Evolutionary conservation across 2,888 invertebrate genomes (phyloP).

Genomic region (Apamea epomidion): DNA sequence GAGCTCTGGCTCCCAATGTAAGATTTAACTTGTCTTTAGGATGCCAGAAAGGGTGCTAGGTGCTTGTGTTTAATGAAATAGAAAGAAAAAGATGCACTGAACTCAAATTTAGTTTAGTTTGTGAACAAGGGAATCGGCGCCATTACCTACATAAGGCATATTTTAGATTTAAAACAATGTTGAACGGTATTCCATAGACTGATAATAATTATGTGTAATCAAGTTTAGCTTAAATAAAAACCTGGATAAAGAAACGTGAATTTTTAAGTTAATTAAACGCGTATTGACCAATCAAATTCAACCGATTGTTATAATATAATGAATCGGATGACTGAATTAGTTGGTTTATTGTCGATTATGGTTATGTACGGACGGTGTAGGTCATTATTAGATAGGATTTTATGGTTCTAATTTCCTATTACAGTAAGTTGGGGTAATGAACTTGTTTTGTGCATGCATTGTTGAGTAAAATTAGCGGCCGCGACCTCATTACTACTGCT

Average conservation of each 20-base stretch:
- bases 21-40: too few species aligned
- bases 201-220: constrained; percentile 47
- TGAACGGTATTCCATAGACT: constrained; percentile 40
- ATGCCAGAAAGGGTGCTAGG: too few species aligned
- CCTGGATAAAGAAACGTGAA: neutral
- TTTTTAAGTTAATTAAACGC: constrained; percentile 25
- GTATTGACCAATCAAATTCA: constrained; percentile 21
- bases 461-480: neutral
- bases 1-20: too few species aligned
- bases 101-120: too few species aligned
- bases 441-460: constrained; percentile 20
- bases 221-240: constrained; percentile 25
- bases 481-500: too few species aligned
- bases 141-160: constrained; percentile 16
- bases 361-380: neutral
- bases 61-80: too few species aligned
- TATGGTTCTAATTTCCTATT: constrained; percentile 35
- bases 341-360: constrained; percentile 27
- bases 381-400: constrained; percentile 12
- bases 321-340: constrained; percentile 23
- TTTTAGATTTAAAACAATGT: constrained; percentile 23
- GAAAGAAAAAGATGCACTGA: too few species aligned
- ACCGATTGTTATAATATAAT: constrained; percentile 35
- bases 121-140: too few species aligned
- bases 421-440: constrained; percentile 2